Percentiles rank a stretch among this genome's conserved stretches.
Evolutionary conservation across 2,113 vertebrate species (phyloP).

Genomic region (Myrmecophaga tridactyla): DNA sequence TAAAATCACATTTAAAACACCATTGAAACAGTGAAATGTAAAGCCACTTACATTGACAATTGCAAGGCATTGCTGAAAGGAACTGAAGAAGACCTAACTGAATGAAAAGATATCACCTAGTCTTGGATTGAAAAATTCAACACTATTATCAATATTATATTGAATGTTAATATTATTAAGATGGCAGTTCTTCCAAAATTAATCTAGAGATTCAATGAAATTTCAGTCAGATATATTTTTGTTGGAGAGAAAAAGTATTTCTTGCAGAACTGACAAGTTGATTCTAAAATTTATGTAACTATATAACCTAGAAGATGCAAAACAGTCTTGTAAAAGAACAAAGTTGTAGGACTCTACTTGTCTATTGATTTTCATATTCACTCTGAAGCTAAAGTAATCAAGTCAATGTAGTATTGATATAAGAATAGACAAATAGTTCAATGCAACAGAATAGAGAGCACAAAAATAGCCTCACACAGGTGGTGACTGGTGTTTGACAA

Average conservation of each 20-base stretch:
- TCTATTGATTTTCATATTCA: conserved; percentile 4
- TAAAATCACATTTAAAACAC: conserved; percentile 48
- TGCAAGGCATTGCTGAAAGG: not conserved
- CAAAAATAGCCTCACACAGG: not conserved
- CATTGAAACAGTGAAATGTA: not conserved
- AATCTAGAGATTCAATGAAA: conserved; percentile 10
- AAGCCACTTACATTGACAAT: conserved; percentile 16
- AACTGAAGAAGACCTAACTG: conserved; percentile 4
- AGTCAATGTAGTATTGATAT: not conserved
- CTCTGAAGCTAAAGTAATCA: not conserved
- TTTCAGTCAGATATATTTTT: not conserved
- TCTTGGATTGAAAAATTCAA: conserved; percentile 12
- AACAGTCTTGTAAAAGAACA: not conserved
- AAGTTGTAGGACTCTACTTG: not conserved
- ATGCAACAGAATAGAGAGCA: not conserved
- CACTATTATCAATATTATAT: not conserved
- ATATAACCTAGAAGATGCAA: not conserved
- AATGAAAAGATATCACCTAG: not conserved
- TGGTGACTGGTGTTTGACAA: not conserved
- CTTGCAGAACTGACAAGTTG: not conserved
- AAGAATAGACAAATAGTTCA: not conserved
- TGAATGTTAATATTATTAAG: conserved; percentile 12
- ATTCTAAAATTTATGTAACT: conserved; percentile 40
- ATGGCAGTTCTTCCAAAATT: not conserved
- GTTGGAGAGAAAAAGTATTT: not conserved